phyloP scores from a whole-genome alignment of 1,140 invertebrate species.

The Conopomorpha cramerella region DNA sequence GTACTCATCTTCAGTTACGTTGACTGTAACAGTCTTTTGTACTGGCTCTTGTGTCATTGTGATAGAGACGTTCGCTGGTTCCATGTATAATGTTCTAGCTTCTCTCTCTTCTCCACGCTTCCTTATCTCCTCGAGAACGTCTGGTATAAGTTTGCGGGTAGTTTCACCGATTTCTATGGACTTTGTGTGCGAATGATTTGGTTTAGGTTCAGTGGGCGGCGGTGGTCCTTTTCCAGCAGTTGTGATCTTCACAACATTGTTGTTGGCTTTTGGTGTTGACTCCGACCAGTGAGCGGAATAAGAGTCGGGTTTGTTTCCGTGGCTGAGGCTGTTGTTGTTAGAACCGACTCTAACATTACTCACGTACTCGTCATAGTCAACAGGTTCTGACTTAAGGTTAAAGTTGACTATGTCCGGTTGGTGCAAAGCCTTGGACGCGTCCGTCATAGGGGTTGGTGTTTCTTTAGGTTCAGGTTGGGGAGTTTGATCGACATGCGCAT shows the following conservation, averaged over 20 bases:
- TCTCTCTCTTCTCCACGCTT: constrained; percentile 29
- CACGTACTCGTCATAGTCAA: constrained; percentile 47
- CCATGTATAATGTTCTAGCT: constrained; percentile 43
- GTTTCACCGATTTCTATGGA: constrained; percentile 55
- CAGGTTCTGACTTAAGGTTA: constrained; percentile 32
- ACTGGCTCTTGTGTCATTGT: constrained; percentile 51
- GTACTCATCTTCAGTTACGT: constrained; percentile 52
- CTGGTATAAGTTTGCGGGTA: constrained; percentile 33
- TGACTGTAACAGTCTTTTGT: constrained; percentile 55
- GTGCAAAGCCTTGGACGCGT: constrained; percentile 48
- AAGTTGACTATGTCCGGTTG: constrained; percentile 58
- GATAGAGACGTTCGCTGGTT: constrained; percentile 39
- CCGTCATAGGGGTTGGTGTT: constrained; percentile 24
- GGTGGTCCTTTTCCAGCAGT: no score
- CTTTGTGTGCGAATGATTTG: constrained; percentile 41
- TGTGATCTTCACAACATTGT: not conserved
- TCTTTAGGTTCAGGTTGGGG: constrained; percentile 19
- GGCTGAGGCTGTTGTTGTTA: constrained; percentile 43
- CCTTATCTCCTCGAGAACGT: constrained; percentile 46
- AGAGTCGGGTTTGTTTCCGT: constrained; percentile 28
- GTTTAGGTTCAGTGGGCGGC: constrained; percentile 2
- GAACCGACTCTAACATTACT: constrained; percentile 55
- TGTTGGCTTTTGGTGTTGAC: constrained; percentile 7
- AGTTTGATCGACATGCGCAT: constrained; percentile 44
- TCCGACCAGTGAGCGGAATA: constrained; percentile 28